Evolutionary conservation across 2,888 invertebrate species (phyloP).

Genomic region (Macrophya alboannulata): DNA sequence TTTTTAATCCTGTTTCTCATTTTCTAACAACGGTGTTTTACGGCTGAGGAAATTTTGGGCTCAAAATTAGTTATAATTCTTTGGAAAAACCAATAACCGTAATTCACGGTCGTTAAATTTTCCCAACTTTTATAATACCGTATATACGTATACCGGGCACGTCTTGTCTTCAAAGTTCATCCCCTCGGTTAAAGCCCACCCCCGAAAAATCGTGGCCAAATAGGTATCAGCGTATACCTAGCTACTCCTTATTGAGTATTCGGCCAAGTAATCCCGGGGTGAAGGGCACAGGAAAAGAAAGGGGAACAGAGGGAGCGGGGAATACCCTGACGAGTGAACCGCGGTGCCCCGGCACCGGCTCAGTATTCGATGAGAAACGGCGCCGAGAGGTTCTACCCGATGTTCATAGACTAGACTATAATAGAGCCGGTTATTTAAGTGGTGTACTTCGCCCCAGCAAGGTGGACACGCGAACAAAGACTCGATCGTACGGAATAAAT

Average conservation of each 20-base stretch:
- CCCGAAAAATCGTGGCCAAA: not conserved
- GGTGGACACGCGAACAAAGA: constrained; percentile 35
- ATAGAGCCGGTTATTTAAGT: constrained; percentile 18
- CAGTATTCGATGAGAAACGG: constrained; percentile 62
- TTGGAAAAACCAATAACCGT: not conserved
- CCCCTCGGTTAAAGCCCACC: not conserved
- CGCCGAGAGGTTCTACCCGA: constrained; percentile 57
- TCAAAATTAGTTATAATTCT: not conserved
- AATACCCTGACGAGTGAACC: constrained; percentile 45
- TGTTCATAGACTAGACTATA: not conserved
- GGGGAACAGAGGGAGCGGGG: constrained; percentile 27
- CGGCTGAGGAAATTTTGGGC: not conserved
- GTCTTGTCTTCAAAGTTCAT: not conserved
- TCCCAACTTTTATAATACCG: not conserved
- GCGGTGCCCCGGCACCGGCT: constrained; percentile 52
- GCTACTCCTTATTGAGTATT: constrained; percentile 6
- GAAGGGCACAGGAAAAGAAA: constrained; percentile 25
- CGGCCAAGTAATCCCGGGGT: constrained; percentile 27
- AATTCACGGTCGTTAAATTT: not conserved
- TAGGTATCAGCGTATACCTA: not conserved
- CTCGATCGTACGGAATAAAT: not conserved
- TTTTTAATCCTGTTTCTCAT: not conserved
- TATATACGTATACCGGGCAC: not conserved
- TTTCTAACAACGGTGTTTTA: not conserved
- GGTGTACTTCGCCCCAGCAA: not conserved